phyloP scores from a whole-genome alignment of 2,797 vertebrate genomes.

The Aldrovandia affinis region DNA sequence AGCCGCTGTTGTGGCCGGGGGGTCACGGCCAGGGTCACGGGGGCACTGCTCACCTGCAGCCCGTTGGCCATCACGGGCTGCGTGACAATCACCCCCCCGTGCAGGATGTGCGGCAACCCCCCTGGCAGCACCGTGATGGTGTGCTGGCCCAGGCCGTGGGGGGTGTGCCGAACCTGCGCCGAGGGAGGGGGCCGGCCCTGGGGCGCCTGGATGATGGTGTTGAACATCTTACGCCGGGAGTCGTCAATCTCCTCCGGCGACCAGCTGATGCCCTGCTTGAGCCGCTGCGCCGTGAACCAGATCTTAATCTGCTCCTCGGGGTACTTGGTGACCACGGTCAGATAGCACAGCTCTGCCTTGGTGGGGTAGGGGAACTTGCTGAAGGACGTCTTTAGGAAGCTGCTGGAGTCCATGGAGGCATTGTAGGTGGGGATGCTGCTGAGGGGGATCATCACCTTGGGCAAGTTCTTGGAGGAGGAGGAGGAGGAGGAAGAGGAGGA shows the following conservation, averaged over 20 bases:
- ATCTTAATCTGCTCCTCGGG: slow-evolving; percentile 98
- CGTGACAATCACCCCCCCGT: slow-evolving; percentile 78
- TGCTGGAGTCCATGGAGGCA: slow-evolving; percentile 95
- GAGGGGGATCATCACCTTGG: slow-evolving; percentile 97
- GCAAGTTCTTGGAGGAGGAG: slow-evolving; percentile 81
- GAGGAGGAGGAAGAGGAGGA: slow-evolving; percentile 70
- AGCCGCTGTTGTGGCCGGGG: slow-evolving; percentile 76
- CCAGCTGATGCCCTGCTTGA: slow-evolving; percentile 99
- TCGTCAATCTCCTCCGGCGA: slow-evolving; percentile 97
- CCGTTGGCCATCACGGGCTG: slow-evolving; percentile 85
- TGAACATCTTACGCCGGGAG: slow-evolving; percentile 97
- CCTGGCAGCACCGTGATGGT: slow-evolving; percentile 84
- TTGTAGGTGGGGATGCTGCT: slow-evolving; percentile 98
- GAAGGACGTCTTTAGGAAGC: slow-evolving; percentile 96
- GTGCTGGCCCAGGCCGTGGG: slow-evolving; percentile 71
- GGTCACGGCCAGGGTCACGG: slow-evolving; percentile 78
- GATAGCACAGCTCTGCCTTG: slow-evolving; percentile 97
- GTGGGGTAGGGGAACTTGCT: slow-evolving; percentile 98
- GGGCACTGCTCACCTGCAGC: slow-evolving; percentile 77
- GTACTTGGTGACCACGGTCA: slow-evolving; percentile 96
- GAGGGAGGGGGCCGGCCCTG: slow-evolving; percentile 64
- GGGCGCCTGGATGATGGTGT: slow-evolving; percentile 90
- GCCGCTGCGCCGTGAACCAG: slow-evolving; percentile 97
- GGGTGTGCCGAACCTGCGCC: slow-evolving; percentile 70
- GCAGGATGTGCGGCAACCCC: slow-evolving; percentile 83